phyloP scores from a whole-genome alignment of 2,113 vertebrate genomes.

The Cyphomyrus discorhynchus region DNA sequence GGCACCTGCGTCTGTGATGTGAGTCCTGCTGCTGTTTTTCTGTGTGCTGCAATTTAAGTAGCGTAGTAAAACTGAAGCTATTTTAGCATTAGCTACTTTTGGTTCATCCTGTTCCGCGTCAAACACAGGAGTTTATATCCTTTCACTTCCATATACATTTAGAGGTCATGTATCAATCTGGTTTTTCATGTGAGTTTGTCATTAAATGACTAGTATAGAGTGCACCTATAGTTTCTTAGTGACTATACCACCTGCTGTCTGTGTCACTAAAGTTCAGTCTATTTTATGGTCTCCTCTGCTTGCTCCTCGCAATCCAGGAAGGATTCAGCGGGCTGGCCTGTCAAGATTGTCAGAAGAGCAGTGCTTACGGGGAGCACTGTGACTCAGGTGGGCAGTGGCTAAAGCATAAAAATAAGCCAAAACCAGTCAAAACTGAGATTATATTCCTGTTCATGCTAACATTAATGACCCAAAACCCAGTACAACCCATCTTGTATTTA shows the following conservation, averaged over 20 bases:
- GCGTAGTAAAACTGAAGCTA: background rate
- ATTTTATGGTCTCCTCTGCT: background rate
- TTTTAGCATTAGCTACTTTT: background rate
- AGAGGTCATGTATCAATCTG: background rate
- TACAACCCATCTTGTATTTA: background rate
- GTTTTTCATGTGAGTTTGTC: background rate
- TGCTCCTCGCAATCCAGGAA: constrained; percentile 54
- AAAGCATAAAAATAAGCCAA: background rate
- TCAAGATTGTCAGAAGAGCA: constrained; percentile 69
- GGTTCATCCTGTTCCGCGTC: background rate
- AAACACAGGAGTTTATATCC: background rate
- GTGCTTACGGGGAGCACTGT: constrained; percentile 69
- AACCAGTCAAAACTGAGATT: background rate
- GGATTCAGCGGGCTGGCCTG: constrained; percentile 77
- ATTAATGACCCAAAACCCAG: background rate
- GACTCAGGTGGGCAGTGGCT: constrained; percentile 61
- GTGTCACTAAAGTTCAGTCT: background rate
- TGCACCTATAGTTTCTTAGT: background rate
- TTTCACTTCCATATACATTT: background rate
- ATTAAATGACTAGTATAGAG: background rate
- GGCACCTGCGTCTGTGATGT: constrained; percentile 88
- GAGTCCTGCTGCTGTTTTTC: constrained; percentile 29
- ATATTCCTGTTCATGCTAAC: background rate
- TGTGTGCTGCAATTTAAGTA: background rate
- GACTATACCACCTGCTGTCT: background rate